Base-by-base conservation (phyloP, 2,888 invertebrate species). In the Meteorus colon region DNA sequence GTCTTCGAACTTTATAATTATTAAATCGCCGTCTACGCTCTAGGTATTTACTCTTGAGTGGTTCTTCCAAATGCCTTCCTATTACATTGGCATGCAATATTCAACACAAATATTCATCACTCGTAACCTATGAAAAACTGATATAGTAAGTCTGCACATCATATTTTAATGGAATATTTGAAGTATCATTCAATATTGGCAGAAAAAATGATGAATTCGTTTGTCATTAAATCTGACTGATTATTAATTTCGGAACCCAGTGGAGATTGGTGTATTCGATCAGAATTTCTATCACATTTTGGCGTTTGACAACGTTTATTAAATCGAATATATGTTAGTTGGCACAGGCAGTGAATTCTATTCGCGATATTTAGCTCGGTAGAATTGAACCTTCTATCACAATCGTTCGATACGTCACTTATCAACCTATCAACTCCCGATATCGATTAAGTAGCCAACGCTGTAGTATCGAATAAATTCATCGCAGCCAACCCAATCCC, bases 1-100 rank as follows among this genome's bases (percentile, higher is more conserved):
- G 59, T 62, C 63, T 71, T 77, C 60, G 72, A 79, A 72, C 70
- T 77, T 65, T 74, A 41, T 41, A 74, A 79, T 74, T 72, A 80
- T 76, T 73, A 71, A 73, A 62, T 71, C 34, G 62, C 51, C 41
- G 59, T 16, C 31, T 31, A 24, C 70, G 8, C n/a, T 48, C 45
- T 66, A 29, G 37, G 41, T 41, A 41, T 24, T 41, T 27, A 24
- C 14, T 37, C 24, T 14, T 24, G 27, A 66, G 41, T 45, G 41
- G 24, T 66, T 29, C 14, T 68, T 68, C 19, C n/a, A 24, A 55
- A 55, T 55, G 19, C 55, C 37, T 41, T 14, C 41, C 27, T 12
- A 66, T 34, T 41, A 14, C n/a, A 66, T 66, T 45, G 24, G 66
- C 19, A 55, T 55, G 55, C 55, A 55, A 55, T 55, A 55, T 55